Percentiles rank a stretch among this genome's conserved stretches.
Conservation (phyloP, 2,888 invertebrate species). For the Tridacna gigas region DNA sequence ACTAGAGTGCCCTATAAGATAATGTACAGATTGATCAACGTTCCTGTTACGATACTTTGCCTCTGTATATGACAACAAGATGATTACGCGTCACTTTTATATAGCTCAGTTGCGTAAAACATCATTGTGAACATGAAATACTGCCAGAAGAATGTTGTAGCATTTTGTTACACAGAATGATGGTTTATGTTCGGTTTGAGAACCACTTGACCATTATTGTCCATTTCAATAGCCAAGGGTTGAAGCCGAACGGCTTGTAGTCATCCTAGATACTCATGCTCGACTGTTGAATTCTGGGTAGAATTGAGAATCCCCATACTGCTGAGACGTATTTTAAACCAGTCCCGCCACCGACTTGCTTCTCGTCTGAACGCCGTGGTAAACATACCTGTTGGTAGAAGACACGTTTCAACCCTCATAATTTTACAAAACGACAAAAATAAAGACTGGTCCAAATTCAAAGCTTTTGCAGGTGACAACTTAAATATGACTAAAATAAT, state of each 20-base stretch:
- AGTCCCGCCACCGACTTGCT: slow-evolving; percentile 35
- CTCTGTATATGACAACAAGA: background rate
- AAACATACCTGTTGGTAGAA: slow-evolving; percentile 27
- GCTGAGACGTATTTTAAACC: slow-evolving; percentile 34
- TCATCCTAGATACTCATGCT: slow-evolving; percentile 42
- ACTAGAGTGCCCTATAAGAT: too few species aligned
- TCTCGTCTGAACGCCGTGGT: slow-evolving; percentile 44
- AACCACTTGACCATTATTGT: slow-evolving; percentile 1
- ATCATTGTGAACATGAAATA: background rate
- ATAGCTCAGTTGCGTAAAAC: background rate
- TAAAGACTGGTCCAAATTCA: too few species aligned
- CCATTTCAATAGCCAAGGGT: slow-evolving; percentile 7
- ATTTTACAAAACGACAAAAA: too few species aligned
- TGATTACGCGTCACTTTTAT: background rate
- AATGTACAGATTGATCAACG: too few species aligned
- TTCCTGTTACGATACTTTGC: too few species aligned
- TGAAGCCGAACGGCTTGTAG: slow-evolving; percentile 24
- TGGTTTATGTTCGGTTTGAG: slow-evolving; percentile 12
- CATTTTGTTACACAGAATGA: slow-evolving; percentile 7
- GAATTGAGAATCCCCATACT: slow-evolving; percentile 27
- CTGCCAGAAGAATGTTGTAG: background rate
- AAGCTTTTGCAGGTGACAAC: too few species aligned
- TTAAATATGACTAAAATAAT: too few species aligned
- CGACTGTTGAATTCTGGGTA: slow-evolving; percentile 30
- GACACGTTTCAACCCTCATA: too few species aligned